A percentile compares a stretch with the other conserved stretches of the same genome.
Evolutionary conservation across 2,113 vertebrate species (phyloP).

Genomic region (Cyphomyrus discorhynchus): DNA sequence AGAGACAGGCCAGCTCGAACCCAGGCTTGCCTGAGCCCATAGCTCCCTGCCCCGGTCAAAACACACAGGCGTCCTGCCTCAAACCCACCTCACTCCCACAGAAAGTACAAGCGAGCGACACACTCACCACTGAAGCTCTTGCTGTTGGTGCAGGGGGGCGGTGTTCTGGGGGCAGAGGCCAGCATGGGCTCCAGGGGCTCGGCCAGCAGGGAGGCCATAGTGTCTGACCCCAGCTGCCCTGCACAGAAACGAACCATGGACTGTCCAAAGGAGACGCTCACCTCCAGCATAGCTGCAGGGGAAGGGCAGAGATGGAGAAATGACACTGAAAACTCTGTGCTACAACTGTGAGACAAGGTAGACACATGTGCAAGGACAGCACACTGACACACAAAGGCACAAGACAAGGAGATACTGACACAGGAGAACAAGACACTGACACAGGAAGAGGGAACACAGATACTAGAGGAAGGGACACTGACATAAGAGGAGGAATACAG

Average conservation of each 20-base stretch:
- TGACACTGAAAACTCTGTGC: background rate
- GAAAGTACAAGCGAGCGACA: background rate
- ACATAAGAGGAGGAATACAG: background rate
- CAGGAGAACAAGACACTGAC: background rate
- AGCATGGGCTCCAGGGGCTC: conserved; percentile 62
- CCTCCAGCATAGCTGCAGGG: conserved; percentile 56
- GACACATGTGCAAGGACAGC: background rate
- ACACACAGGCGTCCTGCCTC: background rate
- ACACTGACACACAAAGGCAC: background rate
- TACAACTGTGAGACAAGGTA: background rate
- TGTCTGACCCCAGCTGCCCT: conserved; percentile 35
- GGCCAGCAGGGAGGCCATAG: conserved; percentile 31
- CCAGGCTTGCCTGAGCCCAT: background rate
- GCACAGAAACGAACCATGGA: conserved; percentile 61
- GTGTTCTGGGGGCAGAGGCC: conserved; percentile 30
- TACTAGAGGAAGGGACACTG: background rate
- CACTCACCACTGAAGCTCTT: conserved; percentile 72
- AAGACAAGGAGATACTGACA: background rate
- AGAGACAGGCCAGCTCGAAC: background rate
- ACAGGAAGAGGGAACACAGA: too few species aligned
- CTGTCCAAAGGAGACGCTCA: conserved; percentile 58
- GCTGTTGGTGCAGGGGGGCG: conserved; percentile 33
- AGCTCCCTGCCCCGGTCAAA: background rate
- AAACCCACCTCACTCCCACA: background rate
- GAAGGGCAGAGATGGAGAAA: background rate